A percentile compares a stretch with the other conserved stretches of the same genome.
Conservation (phyloP, 2,113 vertebrate species). For the Crotalus tigris region DNA sequence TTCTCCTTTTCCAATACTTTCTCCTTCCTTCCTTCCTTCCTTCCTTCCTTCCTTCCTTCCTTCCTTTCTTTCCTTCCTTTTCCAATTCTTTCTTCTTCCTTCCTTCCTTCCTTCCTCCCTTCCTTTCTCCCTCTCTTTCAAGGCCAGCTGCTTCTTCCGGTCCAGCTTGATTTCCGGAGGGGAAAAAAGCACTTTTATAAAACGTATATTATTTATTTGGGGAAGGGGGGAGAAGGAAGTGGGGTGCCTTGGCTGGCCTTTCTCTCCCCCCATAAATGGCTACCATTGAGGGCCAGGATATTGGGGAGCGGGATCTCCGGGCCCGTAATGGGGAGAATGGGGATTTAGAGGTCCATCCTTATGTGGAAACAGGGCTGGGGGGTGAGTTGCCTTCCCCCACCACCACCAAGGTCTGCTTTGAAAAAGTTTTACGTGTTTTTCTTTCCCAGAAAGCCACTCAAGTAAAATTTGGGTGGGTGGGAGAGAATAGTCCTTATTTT, state of each 20-base stretch:
- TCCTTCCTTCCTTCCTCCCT: fast-evolving
- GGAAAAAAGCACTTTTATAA: not conserved
- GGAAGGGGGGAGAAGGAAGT: not conserved
- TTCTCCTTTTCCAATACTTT: no score
- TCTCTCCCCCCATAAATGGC: not conserved
- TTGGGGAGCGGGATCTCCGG: not conserved
- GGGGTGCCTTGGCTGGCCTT: not conserved
- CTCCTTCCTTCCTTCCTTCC: not conserved
- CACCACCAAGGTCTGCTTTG: not conserved
- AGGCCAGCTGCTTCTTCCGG: not conserved
- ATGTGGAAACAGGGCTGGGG: not conserved
- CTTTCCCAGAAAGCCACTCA: not conserved
- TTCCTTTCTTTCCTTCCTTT: no score
- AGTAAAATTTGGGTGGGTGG: not conserved
- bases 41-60: fast-evolving
- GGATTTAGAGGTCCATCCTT: not conserved
- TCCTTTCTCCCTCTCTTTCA: not conserved
- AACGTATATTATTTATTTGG: not conserved
- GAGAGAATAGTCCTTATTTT: not conserved
- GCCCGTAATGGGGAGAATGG: not conserved
- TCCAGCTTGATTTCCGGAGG: not conserved
- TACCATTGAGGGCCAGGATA: not conserved
- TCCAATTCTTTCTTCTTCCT: no score
- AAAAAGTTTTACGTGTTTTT: not conserved
- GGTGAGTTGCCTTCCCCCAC: not conserved